These are phyloP conservation scores for Protophormia terraenovae DNA, from an alignment of 2,888 invertebrate genomes.

Conservation along the genomic window DNA sequence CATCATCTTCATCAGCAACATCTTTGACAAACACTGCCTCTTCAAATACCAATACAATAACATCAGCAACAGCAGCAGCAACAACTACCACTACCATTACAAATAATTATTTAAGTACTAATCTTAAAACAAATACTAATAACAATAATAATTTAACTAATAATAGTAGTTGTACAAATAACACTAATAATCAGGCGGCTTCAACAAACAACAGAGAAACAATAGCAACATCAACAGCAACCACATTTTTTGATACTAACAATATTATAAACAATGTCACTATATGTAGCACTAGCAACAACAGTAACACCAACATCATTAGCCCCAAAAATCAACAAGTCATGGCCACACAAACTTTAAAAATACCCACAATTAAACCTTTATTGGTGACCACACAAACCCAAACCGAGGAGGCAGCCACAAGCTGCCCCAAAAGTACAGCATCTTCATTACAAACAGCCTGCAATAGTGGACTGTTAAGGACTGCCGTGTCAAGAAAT, in stretches of 20 bases:
- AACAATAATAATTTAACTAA: slow-evolving; percentile 68
- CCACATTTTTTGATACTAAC: slow-evolving; percentile 62
- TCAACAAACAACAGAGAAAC: slow-evolving; percentile 36
- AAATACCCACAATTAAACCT: slow-evolving; percentile 70
- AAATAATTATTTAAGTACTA: slow-evolving; percentile 63
- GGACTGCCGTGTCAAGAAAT: slow-evolving; percentile 64
- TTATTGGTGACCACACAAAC: slow-evolving; percentile 79
- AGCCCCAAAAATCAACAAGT: slow-evolving; percentile 63
- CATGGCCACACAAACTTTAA: slow-evolving; percentile 70
- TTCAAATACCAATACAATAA: slow-evolving; percentile 62
- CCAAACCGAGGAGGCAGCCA: slow-evolving; percentile 77
- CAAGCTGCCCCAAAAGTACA: slow-evolving; percentile 26
- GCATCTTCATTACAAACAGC: slow-evolving; percentile 67
- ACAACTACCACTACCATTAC: slow-evolving; percentile 47
- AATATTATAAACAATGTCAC: slow-evolving; percentile 70
- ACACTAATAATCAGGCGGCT: slow-evolving; percentile 57
- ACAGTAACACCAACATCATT: slow-evolving; percentile 21
- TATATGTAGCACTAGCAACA: slow-evolving; percentile 62
- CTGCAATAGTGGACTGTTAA: slow-evolving; percentile 52
- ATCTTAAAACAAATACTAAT: slow-evolving; percentile 53
- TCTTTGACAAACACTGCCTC: slow-evolving; percentile 64
- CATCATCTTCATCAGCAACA: slow-evolving; percentile 51
- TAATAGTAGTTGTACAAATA: slow-evolving; percentile 46
- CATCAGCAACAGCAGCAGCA: slow-evolving; percentile 25
- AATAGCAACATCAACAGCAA: slow-evolving; percentile 49